Evolutionary conservation across 1,140 invertebrate species (phyloP).

Genomic region (Coptotermes formosanus): DNA sequence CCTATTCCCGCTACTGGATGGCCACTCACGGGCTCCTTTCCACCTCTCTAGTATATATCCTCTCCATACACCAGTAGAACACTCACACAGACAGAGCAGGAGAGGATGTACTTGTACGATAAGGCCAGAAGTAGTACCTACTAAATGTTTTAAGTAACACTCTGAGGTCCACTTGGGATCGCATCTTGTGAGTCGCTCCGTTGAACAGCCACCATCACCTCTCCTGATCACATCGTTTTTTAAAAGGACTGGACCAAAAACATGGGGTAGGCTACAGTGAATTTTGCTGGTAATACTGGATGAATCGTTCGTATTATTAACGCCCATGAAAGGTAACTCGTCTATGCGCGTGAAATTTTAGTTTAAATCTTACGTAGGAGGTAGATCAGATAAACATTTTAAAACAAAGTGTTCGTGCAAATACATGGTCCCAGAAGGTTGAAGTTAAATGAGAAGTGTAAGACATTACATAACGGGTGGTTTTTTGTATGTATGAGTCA

Average conservation of each 20-base stretch:
- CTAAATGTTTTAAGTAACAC: slow-evolving; percentile 19
- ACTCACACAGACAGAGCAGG: not conserved
- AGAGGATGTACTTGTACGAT: not conserved
- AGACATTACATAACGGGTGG: no score
- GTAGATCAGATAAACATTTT: no score
- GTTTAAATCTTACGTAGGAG: no score
- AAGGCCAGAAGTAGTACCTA: not conserved
- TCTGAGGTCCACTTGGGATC: slow-evolving; percentile 11
- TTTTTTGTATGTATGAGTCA: no score
- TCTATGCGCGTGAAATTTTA: no score
- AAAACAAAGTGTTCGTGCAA: no score
- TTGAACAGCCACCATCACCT: slow-evolving; percentile 9
- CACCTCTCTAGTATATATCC: not conserved
- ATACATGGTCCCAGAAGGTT: no score
- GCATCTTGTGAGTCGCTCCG: not conserved
- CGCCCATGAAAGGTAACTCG: no score
- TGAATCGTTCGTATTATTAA: no score
- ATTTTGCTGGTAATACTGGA: no score
- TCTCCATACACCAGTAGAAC: slow-evolving; percentile 14
- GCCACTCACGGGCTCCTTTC: not conserved
- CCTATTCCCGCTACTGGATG: slow-evolving; percentile 1
- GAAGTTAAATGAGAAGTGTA: no score
- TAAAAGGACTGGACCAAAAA: slow-evolving; percentile 12
- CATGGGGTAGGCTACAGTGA: not conserved
- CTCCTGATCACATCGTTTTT: not conserved